A percentile compares a stretch with the other conserved stretches of the same genome.
Evolutionary conservation across 2,888 invertebrate species (phyloP).

Genomic region (Petrophora chlorosata): DNA sequence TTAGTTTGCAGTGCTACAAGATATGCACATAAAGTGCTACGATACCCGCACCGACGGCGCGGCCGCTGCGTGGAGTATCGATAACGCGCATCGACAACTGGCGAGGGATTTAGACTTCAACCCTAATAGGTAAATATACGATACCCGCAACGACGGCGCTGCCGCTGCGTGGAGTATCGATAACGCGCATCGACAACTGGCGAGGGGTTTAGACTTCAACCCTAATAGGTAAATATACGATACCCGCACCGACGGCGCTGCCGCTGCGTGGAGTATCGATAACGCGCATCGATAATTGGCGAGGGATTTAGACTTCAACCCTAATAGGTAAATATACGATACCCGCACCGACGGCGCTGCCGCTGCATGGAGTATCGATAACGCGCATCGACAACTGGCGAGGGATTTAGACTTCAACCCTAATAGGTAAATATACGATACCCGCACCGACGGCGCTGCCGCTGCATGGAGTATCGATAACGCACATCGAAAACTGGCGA

Average conservation of each 20-base stretch:
- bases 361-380: slow-evolving; percentile 91
- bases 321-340: slow-evolving; percentile 97
- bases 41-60: slow-evolving; percentile 91
- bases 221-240: slow-evolving; percentile 98
- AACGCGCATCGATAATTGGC: slow-evolving; percentile 95
- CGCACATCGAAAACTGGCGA: slow-evolving; percentile 93
- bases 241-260: slow-evolving; percentile 88
- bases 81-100: slow-evolving; percentile 94
- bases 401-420: slow-evolving; percentile 98
- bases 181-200: slow-evolving; percentile 93
- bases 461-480: slow-evolving; percentile 93
- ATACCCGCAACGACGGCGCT: slow-evolving; percentile 88
- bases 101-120: slow-evolving; percentile 97
- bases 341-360: slow-evolving; percentile 87
- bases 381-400: slow-evolving; percentile 94
- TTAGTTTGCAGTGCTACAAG: slow-evolving; percentile 92
- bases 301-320: slow-evolving; percentile 97
- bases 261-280: slow-evolving; percentile 91
- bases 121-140: slow-evolving; percentile 97
- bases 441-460: slow-evolving; percentile 87
- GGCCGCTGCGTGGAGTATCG: slow-evolving; percentile 91
- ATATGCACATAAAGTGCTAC: slow-evolving; percentile 93
- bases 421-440: slow-evolving; percentile 96
- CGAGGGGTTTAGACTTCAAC: slow-evolving; percentile 97
- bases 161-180: slow-evolving; percentile 92